These are phyloP conservation scores for Linnaemya tessellans DNA, from an alignment of 2,888 invertebrate genomes.

Conservation along the genomic window DNA sequence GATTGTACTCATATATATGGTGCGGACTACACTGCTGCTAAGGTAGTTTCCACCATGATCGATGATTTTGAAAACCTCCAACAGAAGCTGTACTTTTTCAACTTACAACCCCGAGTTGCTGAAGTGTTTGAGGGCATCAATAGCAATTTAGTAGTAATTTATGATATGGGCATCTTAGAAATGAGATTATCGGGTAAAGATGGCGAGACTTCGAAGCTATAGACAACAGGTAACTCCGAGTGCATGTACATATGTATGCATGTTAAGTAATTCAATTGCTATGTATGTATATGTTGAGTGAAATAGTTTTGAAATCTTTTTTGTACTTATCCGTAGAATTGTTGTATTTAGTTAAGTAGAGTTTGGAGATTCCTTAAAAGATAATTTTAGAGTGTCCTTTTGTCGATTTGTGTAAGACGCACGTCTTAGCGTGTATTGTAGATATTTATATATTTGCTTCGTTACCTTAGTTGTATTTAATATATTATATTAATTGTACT, in stretches of 20 bases:
- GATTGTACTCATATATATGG: constrained; percentile 95
- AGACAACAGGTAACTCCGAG: constrained; percentile 45
- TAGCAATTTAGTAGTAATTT: constrained; percentile 89
- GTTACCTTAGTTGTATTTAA: constrained; percentile 9
- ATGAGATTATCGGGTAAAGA: constrained; percentile 84
- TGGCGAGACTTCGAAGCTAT: constrained; percentile 60
- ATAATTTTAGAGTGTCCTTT: not conserved
- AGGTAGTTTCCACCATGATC: constrained; percentile 89
- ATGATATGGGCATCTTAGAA: constrained; percentile 89
- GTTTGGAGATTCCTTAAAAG: not conserved
- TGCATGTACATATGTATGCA: not conserved
- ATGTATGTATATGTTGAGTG: not conserved
- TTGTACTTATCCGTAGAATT: constrained; percentile 31
- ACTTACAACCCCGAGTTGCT: constrained; percentile 91
- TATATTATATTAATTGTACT: constrained; percentile 1
- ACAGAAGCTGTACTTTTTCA: constrained; percentile 92
- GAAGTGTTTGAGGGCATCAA: constrained; percentile 91
- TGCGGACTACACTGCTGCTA: constrained; percentile 94
- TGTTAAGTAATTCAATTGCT: constrained; percentile 22
- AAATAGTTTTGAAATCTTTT: constrained; percentile 25
- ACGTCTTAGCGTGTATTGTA: constrained; percentile 15
- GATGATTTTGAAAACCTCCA: constrained; percentile 89
- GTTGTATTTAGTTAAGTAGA: constrained; percentile 10
- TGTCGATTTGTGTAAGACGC: constrained; percentile 6
- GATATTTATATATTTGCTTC: not conserved